Evolutionary conservation across 1,140 invertebrate genomes (phyloP), one percentile per base, ranked within the genome.

Genomic region (Aphis gossypii): DNA sequence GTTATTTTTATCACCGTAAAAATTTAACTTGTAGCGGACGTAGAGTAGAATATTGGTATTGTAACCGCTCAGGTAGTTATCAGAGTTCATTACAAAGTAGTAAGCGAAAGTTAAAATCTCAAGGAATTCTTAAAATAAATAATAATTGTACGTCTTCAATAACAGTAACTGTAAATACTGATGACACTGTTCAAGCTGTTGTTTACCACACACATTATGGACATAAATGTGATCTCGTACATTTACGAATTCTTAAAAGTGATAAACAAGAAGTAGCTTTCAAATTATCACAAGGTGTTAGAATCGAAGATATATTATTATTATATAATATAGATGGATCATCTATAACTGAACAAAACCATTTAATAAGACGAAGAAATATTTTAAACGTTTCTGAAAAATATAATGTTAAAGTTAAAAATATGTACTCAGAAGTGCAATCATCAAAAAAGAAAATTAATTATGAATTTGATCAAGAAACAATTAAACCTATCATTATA

Each of bases 11-110:
- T 44, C 89, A 90, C 21, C 56, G 89, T 68, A 90, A 90, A 90
- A 90, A 41, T 68, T 56, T 44, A 68, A 68, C 25, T 46, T 54
- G 89, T n/a, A 90, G 38, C 68, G 25, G 18, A n/a, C 56, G 56
- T 20, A 90, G 54, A 68, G 46, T 82, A 41, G 90, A 92, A 83
- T 92, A 92, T 92, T 92, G 90, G 56, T 90, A 90, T 51, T 92
- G 68, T 20, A 92, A 83, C 38, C 51, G 68, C 83, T 92, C 68
- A 51, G 68, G 44, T 35, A 92, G 82, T 83, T 92, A 92, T 35
- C n/a, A 83, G 1, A 92, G 46, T 83, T 6, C 46, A 83, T 38
- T 35, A 83, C 44, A 76, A 92, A 46, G n/a, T 51, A 25, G 46
- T 25, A 92, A 14, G 5, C 44, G 38, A 35, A 92, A 92, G 9